Evolutionary conservation across 2,113 vertebrate genomes (phyloP).

Genomic region (Rhinichthys klamathensis): DNA sequence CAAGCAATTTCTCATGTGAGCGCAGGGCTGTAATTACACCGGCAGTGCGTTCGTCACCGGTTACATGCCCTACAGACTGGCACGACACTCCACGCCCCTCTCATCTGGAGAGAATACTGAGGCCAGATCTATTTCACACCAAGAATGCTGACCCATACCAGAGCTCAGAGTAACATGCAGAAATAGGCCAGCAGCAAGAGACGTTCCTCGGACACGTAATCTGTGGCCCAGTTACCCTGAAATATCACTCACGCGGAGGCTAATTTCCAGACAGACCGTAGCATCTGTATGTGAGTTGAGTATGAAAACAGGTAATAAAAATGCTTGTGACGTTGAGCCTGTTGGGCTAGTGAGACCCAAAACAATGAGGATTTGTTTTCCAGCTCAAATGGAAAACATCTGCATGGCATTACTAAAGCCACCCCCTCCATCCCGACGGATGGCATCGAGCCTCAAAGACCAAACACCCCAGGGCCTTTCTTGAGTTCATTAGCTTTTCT

Average conservation of each 20-base stretch:
- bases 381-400: constrained; percentile 74
- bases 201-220: constrained; percentile 30
- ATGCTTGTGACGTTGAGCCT: constrained; percentile 7
- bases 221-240: constrained; percentile 19
- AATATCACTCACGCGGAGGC: constrained; percentile 22
- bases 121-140: constrained; percentile 47
- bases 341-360: constrained; percentile 42
- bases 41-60: constrained; percentile 37
- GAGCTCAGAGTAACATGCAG: constrained; percentile 40
- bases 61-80: constrained; percentile 39
- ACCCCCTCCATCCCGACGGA: neutral
- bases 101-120: constrained; percentile 20
- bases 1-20: constrained; percentile 20
- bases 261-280: constrained; percentile 46
- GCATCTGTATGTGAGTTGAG: constrained; percentile 24
- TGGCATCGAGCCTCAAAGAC: neutral
- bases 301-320: constrained; percentile 51
- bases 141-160: constrained; percentile 42
- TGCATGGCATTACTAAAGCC: constrained; percentile 67
- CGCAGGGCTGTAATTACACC: constrained; percentile 44
- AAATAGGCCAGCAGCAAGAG: constrained; percentile 12
- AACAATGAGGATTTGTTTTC: constrained; percentile 77
- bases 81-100: constrained; percentile 32
- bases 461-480: constrained; percentile 17
- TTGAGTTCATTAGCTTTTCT: neutral